Conservation (phyloP, 2,113 vertebrate species). For the Strix aluco region DNA sequence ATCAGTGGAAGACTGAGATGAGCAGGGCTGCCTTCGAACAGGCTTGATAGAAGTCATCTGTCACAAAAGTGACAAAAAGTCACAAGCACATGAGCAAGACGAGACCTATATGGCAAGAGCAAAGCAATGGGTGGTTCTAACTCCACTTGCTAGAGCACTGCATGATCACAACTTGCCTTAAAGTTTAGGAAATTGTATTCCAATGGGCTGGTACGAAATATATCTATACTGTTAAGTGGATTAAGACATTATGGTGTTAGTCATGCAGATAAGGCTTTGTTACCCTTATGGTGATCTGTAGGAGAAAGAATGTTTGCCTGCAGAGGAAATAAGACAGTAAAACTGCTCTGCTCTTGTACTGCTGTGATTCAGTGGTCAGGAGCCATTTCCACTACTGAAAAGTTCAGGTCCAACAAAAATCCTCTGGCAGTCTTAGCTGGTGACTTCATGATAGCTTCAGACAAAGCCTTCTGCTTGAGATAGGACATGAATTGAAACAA, state of each 20-base stretch:
- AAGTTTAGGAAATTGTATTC: background rate
- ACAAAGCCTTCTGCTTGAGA: background rate
- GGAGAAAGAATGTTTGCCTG: slow-evolving; percentile 35
- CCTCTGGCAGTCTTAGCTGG: background rate
- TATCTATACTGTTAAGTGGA: background rate
- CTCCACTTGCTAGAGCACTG: background rate
- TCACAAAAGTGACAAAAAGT: background rate
- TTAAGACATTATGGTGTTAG: background rate
- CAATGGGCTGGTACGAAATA: background rate
- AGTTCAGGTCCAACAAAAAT: background rate
- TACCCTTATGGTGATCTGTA: background rate
- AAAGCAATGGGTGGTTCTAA: background rate
- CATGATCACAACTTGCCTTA: background rate
- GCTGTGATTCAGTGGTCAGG: background rate
- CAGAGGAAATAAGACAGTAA: slow-evolving; percentile 34
- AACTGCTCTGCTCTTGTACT: background rate
- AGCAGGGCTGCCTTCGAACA: background rate
- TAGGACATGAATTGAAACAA: slow-evolving; percentile 13
- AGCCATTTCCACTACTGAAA: slow-evolving; percentile 8
- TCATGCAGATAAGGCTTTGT: background rate
- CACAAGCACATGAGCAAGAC: background rate
- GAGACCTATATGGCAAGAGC: background rate
- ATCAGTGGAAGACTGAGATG: background rate
- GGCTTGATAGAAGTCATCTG: background rate
- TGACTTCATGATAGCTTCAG: slow-evolving; percentile 9